Evolutionary conservation across 2,113 vertebrate genomes (phyloP), one percentile per base, ranked within the genome.

Genomic region (Callipepla californica): DNA sequence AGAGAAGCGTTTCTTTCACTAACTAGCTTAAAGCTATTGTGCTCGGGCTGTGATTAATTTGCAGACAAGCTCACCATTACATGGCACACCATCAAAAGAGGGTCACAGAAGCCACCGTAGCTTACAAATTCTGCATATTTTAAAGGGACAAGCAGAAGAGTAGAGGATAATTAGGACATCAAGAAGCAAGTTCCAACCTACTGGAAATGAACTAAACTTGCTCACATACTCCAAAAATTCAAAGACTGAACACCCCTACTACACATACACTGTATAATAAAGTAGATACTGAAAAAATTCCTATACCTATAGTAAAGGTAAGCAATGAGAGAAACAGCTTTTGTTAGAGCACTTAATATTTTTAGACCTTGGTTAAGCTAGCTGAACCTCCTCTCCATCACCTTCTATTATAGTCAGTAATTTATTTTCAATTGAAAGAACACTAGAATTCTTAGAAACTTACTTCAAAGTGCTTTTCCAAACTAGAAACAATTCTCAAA

Each of bases 181-280:
- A 91, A 74, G 69, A 85, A 68, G 2, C 30, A 85, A 63, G 7
- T 21, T 58, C 4, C 9, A 13, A 32, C 15, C 44, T 51, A 77
- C 7, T 40, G 6, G 12, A 25, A 57, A 82, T 2, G 7, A 67
- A 59, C 0, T 2, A 80, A 57, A 57, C 14, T 16, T 2, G 6
- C 45, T 78, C 53, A 44, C 11, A 87, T 9, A 18, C 57, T 44
- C 32, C 18, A 8, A 48, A 28, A 18, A 84, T 44, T 67, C 63
- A n/a, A 9, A 67, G 30, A 32, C 22, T n/a, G 30, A 15, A 16
- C 21, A 47, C 22, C 34, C 11, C 26, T 62, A 22, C 25, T 18
- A 72, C 10, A 74, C 15, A 2, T 30, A 53, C 51, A 53, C 2
- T 15, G 13, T 53, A 30, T 17, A 28, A 28, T 16, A 53, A 30